Percentiles rank a stretch among this genome's conserved stretches.
These are phyloP conservation scores for Scaptomyza caliginosa DNA, from an alignment of 2,888 invertebrate genomes.

Conservation along the genomic window DNA sequence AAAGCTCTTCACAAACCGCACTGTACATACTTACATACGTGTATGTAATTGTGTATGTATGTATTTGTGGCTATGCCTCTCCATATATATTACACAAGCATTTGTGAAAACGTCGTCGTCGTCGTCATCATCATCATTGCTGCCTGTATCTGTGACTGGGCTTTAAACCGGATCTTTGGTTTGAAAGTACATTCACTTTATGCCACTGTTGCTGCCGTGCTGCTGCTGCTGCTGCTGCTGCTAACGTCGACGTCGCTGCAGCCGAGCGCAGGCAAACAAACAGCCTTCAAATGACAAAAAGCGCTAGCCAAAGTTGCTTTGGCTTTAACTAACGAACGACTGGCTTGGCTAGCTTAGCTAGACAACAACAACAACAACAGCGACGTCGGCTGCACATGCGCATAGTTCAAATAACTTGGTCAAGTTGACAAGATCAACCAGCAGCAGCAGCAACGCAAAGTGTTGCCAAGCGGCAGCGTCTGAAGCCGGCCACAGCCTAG, in stretches of 20 bases:
- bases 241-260: slow-evolving; percentile 45
- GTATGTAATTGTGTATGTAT: slow-evolving; percentile 7
- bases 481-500: slow-evolving; percentile 39
- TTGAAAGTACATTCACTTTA: slow-evolving; percentile 82
- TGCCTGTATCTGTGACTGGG: slow-evolving; percentile 61
- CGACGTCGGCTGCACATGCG: slow-evolving; percentile 68
- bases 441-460: slow-evolving; percentile 39
- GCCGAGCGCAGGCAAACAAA: slow-evolving; percentile 51
- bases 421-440: slow-evolving; percentile 75
- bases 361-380: slow-evolving; percentile 2
- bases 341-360: slow-evolving; percentile 28
- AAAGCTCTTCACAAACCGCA: slow-evolving; percentile 37
- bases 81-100: slow-evolving; percentile 75
- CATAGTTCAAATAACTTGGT: slow-evolving; percentile 79
- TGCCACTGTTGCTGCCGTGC: slow-evolving; percentile 52
- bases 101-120: slow-evolving; percentile 73
- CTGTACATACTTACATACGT: slow-evolving; percentile 1
- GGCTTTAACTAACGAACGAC: slow-evolving; percentile 21
- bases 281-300: slow-evolving; percentile 77
- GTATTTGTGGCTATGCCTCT: slow-evolving; percentile 33
- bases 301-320: slow-evolving; percentile 33
- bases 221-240: slow-evolving; percentile 37
- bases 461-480: slow-evolving; percentile 71
- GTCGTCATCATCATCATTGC: slow-evolving; percentile 50
- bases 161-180: slow-evolving; percentile 81